Conservation (phyloP, 2,888 invertebrate genomes). For the Parasteatoda lunata region DNA sequence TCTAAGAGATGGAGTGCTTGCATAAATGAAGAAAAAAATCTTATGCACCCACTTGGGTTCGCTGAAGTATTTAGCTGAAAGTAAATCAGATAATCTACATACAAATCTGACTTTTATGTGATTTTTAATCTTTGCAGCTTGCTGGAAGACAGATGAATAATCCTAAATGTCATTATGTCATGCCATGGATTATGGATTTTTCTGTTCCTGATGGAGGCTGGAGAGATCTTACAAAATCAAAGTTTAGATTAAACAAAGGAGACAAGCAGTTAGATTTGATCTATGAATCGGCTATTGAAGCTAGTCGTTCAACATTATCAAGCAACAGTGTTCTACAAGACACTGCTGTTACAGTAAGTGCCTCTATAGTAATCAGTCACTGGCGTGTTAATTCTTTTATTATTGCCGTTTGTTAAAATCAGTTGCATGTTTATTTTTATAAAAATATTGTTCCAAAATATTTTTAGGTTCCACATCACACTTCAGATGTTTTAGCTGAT, state of each 20-base stretch:
- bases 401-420: not conserved
- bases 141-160: conserved; percentile 88
- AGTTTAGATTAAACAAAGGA: conserved; percentile 96
- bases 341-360: conserved; percentile 49
- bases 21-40: no score
- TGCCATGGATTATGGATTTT: conserved; percentile 99
- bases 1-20: no score
- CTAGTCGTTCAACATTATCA: conserved; percentile 55
- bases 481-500: conserved; percentile 95
- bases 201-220: conserved; percentile 86
- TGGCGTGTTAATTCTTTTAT: not conserved
- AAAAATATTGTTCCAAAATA: not conserved
- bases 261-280: conserved; percentile 95
- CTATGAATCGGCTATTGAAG: conserved; percentile 78
- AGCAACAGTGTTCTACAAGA: conserved; percentile 53
- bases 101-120: not conserved
- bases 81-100: not conserved
- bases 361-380: no score
- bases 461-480: conserved; percentile 87
- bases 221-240: conserved; percentile 94
- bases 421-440: not conserved
- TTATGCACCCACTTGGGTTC: no score
- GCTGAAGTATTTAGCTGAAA: no score
- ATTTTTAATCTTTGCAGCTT: conserved; percentile 75
- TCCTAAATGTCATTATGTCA: conserved; percentile 93